Base-by-base conservation (phyloP, 2,797 vertebrate genomes). In the Potorous gilbertii region DNA sequence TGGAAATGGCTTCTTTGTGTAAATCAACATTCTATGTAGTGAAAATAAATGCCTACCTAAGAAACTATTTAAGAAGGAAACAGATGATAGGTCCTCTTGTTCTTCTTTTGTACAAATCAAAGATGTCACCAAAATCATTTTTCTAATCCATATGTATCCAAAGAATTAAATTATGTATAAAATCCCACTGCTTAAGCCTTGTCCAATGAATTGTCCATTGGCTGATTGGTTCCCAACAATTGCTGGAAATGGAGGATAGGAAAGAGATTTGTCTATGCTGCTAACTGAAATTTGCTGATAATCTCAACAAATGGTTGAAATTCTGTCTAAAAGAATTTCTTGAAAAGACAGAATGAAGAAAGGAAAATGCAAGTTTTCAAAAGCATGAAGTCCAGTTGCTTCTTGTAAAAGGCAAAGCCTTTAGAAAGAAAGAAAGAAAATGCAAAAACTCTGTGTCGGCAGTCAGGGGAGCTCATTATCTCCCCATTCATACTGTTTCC, bases 401-500 rank as follows among this genome's bases (percentile, higher is more conserved):
- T 28, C 46, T 95, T 92, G 16, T 94, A 93, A 62, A 96, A 81
- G 5, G 16, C 92, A 93, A 57, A 62, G 13, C 4, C 31, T 62
- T 62, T 62, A 62, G 34, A 62, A 62, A 62, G 31, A 62, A 62
- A 62, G 31, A 59, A 62, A 62, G 31, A 62, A 62, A 62, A 62
- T 57, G 40, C 57, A 50, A 92, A 66, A 54, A 34, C 31, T 2
- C 13, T 55, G 52, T 54, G 90, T 66, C 91, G 50, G 94, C 93
- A 94, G 55, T 93, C 56, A 91, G 34, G 92, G 50, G 10, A 90
- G 91, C 93, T 97, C 91, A 92, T 96, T 96, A 62, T 94, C 62
- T 96, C 92, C 59, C 66, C 94, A 81, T 96, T 96, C 92, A 91
- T 92, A 55, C 21, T 0, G 18, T 92, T 97, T 97, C 93, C 95